Conservation (phyloP, 2,113 vertebrate genomes). For the Chaetops frenatus region DNA sequence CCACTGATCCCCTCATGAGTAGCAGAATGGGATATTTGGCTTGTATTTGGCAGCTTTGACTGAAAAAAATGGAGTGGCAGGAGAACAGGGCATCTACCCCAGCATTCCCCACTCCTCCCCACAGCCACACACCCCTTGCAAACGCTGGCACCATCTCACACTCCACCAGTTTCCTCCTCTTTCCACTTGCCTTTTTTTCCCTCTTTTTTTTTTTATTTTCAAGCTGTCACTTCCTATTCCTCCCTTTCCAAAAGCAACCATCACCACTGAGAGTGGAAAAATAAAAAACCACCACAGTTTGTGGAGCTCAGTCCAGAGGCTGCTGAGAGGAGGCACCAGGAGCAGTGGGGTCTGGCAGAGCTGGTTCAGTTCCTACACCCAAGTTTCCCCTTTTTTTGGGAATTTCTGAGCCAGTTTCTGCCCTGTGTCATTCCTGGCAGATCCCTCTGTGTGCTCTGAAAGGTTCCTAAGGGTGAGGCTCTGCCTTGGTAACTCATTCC, state of each 20-base stretch:
- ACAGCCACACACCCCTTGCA: background rate
- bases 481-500: background rate
- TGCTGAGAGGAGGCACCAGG: background rate
- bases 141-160: background rate
- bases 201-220: background rate
- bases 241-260: background rate
- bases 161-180: background rate
- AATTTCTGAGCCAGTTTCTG: background rate
- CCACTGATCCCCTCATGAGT: background rate
- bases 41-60: background rate
- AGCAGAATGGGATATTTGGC: background rate
- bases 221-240: background rate
- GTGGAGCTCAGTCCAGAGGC: background rate
- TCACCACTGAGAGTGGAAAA: background rate
- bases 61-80: background rate
- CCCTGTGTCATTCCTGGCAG: background rate
- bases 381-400: background rate
- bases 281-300: background rate
- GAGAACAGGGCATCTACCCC: background rate
- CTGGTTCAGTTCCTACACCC: rapidly evolving
- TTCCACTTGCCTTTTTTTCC: background rate
- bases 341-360: background rate
- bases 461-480: background rate
- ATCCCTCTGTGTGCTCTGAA: background rate
- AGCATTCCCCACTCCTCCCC: background rate